Evolutionary conservation across 2,888 invertebrate species (phyloP).

Genomic region (Lacanobia oleracea): DNA sequence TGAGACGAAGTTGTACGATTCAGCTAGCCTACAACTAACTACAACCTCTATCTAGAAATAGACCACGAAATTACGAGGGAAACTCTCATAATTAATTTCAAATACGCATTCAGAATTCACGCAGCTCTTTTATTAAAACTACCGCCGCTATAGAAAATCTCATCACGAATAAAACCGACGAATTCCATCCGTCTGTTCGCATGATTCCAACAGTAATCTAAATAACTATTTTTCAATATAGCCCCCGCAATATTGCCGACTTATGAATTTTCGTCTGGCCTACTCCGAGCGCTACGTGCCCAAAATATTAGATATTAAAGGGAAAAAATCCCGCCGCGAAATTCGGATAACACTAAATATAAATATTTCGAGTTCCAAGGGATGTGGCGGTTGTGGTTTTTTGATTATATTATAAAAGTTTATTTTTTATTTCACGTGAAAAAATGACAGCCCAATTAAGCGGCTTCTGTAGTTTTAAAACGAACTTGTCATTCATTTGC

Average conservation of each 20-base stretch:
- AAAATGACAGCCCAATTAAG: background rate
- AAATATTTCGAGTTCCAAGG: constrained; percentile 73
- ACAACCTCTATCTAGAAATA: background rate
- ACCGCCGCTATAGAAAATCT: constrained; percentile 47
- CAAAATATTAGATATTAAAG: constrained; percentile 78
- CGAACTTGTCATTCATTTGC: background rate
- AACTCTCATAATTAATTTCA: constrained; percentile 38
- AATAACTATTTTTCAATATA: constrained; percentile 89
- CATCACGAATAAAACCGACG: constrained; percentile 57
- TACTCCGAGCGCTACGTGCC: constrained; percentile 79
- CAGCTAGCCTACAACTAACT: no score
- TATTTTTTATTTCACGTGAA: background rate
- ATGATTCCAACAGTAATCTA: constrained; percentile 75
- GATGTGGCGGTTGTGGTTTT: constrained; percentile 41
- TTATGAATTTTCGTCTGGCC: constrained; percentile 85
- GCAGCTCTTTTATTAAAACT: constrained; percentile 53
- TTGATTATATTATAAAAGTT: constrained; percentile 15
- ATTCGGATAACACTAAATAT: constrained; percentile 73
- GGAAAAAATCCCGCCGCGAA: constrained; percentile 67
- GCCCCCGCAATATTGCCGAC: constrained; percentile 76
- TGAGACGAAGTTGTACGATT: no score
- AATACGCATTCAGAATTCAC: constrained; percentile 25
- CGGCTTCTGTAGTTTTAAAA: background rate
- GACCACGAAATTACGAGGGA: constrained; percentile 1
- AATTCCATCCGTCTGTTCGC: constrained; percentile 69